Conservation (phyloP, 2,113 vertebrate species). For the Hiodon alosoides region DNA sequence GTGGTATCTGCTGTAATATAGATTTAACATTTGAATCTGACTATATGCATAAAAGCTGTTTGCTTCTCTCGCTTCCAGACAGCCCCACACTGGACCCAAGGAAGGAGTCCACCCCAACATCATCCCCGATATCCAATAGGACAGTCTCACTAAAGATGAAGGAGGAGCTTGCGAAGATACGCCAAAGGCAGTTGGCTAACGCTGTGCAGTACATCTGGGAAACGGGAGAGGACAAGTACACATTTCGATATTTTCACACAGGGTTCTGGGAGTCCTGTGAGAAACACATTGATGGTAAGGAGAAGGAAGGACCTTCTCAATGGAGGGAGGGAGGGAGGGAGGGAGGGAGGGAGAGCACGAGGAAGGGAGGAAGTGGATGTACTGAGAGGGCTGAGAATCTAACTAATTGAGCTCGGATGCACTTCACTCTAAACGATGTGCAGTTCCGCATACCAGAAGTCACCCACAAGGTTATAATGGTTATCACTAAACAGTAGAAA, state of each 20-base stretch:
- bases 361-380: background rate
- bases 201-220: conserved; percentile 79
- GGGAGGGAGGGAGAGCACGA: conserved; percentile 38
- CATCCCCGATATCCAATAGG: conserved; percentile 36
- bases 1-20: background rate
- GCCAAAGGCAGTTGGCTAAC: conserved; percentile 60
- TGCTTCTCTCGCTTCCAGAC: conserved; percentile 40
- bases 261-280: conserved; percentile 80
- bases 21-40: background rate
- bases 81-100: conserved; percentile 56
- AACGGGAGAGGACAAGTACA: conserved; percentile 75
- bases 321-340: conserved; percentile 1
- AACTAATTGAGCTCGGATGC: background rate
- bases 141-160: conserved; percentile 55
- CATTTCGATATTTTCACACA: conserved; percentile 74
- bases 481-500: background rate
- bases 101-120: background rate
- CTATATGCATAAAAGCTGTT: background rate
- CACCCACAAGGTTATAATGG: no score
- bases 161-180: conserved; percentile 59
- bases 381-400: background rate
- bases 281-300: conserved; percentile 64
- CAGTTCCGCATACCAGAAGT: no score
- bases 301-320: background rate
- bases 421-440: background rate